Percentiles rank a stretch among this genome's conserved stretches.
Evolutionary conservation across 2,113 vertebrate species (phyloP).

Genomic region (Tichodroma muraria): DNA sequence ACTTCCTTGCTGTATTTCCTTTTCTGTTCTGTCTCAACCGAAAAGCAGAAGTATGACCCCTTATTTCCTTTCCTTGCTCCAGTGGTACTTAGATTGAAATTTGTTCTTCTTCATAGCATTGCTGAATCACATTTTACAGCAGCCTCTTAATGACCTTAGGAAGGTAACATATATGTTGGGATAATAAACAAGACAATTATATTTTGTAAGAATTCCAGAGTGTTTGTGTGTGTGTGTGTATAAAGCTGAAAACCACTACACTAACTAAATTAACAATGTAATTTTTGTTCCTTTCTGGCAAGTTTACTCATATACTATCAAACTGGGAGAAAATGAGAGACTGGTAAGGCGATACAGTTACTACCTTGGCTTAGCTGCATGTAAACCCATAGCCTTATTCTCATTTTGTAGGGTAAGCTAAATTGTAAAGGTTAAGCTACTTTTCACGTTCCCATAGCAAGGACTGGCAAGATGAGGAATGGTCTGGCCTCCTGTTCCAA

Average conservation of each 20-base stretch:
- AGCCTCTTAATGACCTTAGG: not conserved
- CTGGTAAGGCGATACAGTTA: not conserved
- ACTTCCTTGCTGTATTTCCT: not conserved
- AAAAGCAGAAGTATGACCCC: not conserved
- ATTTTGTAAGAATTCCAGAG: not conserved
- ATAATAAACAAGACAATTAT: not conserved
- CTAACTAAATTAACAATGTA: not conserved
- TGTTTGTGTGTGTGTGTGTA: fast-evolving
- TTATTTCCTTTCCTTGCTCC: not conserved
- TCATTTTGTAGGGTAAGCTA: not conserved
- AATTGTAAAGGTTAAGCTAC: not conserved
- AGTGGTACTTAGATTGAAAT: not conserved
- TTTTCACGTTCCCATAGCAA: not conserved
- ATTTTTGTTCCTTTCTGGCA: not conserved
- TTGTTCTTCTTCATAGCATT: not conserved
- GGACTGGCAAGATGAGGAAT: not conserved
- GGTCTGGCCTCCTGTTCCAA: not conserved
- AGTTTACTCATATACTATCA: not conserved
- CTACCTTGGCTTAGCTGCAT: not conserved
- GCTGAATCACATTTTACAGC: not conserved
- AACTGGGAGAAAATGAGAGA: not conserved
- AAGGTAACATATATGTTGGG: not conserved
- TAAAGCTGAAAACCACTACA: not conserved
- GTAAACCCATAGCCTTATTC: not conserved
- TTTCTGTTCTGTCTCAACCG: not conserved